Evolutionary conservation across 2,113 vertebrate species (phyloP).

Genomic region (Hiodon tergisus): DNA sequence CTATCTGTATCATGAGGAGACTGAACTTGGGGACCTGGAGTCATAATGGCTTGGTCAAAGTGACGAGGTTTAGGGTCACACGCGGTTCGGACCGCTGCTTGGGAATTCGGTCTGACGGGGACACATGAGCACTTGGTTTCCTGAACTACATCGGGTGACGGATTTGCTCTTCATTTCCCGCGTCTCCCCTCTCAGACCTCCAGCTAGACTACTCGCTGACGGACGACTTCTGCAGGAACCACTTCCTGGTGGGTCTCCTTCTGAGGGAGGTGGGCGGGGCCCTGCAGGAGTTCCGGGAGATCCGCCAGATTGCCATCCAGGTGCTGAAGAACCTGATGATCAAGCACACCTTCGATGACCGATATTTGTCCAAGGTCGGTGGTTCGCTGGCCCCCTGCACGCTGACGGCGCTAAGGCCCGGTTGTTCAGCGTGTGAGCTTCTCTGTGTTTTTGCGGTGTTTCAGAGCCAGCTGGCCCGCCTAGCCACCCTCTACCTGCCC

Average conservation of each 20-base stretch:
- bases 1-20: too few relatives aligned
- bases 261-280: constrained; percentile 85
- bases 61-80: too few relatives aligned
- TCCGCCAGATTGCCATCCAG: constrained; percentile 82
- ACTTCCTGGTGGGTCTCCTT: constrained; percentile 91
- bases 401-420: neutral
- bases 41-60: too few relatives aligned
- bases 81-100: too few relatives aligned
- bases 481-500: constrained; percentile 92
- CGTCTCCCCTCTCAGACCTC: constrained; percentile 71
- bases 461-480: constrained; percentile 88
- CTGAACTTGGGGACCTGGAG: too few relatives aligned
- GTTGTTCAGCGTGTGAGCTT: neutral
- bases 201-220: constrained; percentile 92
- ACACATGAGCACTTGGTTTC: neutral
- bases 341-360: constrained; percentile 93
- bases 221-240: constrained; percentile 95
- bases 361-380: constrained; percentile 82
- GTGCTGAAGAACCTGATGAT: constrained; percentile 95
- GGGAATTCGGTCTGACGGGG: too few relatives aligned
- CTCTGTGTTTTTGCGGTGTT: constrained; percentile 38
- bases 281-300: constrained; percentile 86
- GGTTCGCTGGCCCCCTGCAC: neutral
- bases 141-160: neutral
- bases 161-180: constrained; percentile 21